These are phyloP conservation scores for Argyra leucocephala DNA, from an alignment of 2,888 invertebrate species.

Conservation along the genomic window DNA sequence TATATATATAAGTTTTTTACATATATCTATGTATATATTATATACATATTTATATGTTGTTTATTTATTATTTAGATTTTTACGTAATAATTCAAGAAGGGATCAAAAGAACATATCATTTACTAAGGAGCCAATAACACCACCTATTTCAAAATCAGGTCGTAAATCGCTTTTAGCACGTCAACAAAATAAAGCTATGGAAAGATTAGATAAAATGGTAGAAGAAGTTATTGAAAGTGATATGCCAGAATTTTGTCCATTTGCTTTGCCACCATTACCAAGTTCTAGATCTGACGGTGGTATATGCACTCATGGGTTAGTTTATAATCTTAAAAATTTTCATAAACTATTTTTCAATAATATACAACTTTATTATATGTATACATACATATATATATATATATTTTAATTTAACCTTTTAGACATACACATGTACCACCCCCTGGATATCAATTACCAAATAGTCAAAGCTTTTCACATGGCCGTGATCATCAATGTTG, in stretches of 20 bases:
- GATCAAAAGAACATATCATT: slow-evolving; percentile 25
- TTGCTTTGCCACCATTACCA: slow-evolving; percentile 34
- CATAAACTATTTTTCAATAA: neutral
- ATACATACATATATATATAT: neutral
- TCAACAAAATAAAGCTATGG: slow-evolving; percentile 41
- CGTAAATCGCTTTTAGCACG: slow-evolving; percentile 39
- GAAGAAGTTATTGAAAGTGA: slow-evolving; percentile 41
- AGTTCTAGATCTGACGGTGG: slow-evolving; percentile 39
- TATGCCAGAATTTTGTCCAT: slow-evolving; percentile 33
- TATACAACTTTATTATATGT: neutral
- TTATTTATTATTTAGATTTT: neutral
- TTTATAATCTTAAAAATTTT: neutral
- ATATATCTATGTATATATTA: neutral
- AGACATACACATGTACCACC: slow-evolving; percentile 26
- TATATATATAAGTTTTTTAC: neutral
- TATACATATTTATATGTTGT: neutral
- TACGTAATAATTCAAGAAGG: slow-evolving; percentile 12
- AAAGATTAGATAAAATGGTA: slow-evolving; percentile 44
- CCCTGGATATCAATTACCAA: slow-evolving; percentile 29
- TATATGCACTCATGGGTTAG: slow-evolving; percentile 39
- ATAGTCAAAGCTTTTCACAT: slow-evolving; percentile 41
- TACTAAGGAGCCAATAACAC: slow-evolving; percentile 30
- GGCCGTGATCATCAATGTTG: slow-evolving; percentile 40
- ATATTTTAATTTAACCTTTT: slow-evolving; percentile 10
- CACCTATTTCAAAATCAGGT: slow-evolving; percentile 36